These are phyloP conservation scores for Schrankia costaestrigalis DNA, from an alignment of 2,888 invertebrate species.

Conservation along the genomic window DNA sequence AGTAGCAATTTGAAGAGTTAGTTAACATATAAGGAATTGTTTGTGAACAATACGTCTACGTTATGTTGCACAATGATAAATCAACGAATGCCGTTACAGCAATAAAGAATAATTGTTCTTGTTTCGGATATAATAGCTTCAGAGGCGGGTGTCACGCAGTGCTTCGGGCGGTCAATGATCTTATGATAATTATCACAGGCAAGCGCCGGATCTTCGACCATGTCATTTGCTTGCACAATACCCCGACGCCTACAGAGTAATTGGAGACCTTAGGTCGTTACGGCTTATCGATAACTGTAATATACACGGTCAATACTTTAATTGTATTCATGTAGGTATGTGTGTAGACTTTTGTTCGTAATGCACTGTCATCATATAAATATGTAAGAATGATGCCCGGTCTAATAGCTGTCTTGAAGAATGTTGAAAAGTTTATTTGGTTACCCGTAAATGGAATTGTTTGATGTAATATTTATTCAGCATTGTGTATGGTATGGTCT, in stretches of 20 bases:
- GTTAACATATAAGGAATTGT: constrained; percentile 18
- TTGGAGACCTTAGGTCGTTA: constrained; percentile 30
- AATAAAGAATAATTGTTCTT: constrained; percentile 48
- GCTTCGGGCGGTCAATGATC: constrained; percentile 58
- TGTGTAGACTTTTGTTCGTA: constrained; percentile 15
- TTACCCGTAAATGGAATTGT: too few relatives aligned
- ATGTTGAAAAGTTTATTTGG: too few relatives aligned
- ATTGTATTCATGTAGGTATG: constrained; percentile 5
- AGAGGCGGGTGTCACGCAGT: constrained; percentile 42
- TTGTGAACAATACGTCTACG: constrained; percentile 23
- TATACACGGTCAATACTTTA: constrained; percentile 13
- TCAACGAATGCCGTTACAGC: constrained; percentile 37
- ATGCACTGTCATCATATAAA: constrained; percentile 11
- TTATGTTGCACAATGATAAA: constrained; percentile 27
- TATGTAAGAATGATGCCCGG: too few relatives aligned
- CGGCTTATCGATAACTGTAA: constrained; percentile 39
- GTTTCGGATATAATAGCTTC: constrained; percentile 48
- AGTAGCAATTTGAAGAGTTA: too few relatives aligned
- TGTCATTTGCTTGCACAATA: constrained; percentile 57
- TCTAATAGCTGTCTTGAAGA: background rate
- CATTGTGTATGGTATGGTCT: too few relatives aligned
- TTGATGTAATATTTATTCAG: too few relatives aligned
- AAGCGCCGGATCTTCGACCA: constrained; percentile 40
- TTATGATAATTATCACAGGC: constrained; percentile 46
- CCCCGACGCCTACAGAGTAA: constrained; percentile 37